Evolutionary conservation across 2,797 vertebrate genomes (phyloP).

Genomic region (Gymnoscopelus braueri): DNA sequence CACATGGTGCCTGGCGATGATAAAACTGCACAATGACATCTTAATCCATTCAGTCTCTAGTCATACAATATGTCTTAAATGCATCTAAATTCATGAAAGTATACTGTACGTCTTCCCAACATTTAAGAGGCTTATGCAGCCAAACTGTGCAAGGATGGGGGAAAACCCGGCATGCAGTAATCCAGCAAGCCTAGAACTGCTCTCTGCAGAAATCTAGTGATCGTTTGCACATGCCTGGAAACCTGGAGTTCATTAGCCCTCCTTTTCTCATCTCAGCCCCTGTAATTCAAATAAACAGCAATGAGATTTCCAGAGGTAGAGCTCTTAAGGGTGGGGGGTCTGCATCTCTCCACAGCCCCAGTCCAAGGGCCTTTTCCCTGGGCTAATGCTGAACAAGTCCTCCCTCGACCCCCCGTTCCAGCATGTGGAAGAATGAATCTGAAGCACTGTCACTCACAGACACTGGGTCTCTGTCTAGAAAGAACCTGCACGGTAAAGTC

Average conservation of each 20-base stretch:
- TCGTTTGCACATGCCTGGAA: conserved; percentile 83
- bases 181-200: conserved; percentile 70
- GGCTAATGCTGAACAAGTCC: conserved; percentile 50
- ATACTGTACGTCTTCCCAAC: conserved; percentile 50
- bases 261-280: conserved; percentile 81
- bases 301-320: conserved; percentile 85
- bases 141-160: conserved; percentile 57
- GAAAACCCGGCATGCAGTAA: conserved; percentile 59
- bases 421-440: conserved; percentile 71
- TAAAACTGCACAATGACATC: conserved; percentile 13
- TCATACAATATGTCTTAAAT: conserved; percentile 35
- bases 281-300: conserved; percentile 88
- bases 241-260: conserved; percentile 85
- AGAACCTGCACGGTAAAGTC: conserved; percentile 27
- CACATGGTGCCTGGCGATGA: neutral
- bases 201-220: conserved; percentile 79
- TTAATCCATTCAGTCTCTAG: conserved; percentile 26
- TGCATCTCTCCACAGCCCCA: conserved; percentile 62
- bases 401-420: conserved; percentile 36
- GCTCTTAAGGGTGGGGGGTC: conserved; percentile 80
- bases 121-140: conserved; percentile 62
- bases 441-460: conserved; percentile 74
- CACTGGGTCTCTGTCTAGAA: conserved; percentile 46
- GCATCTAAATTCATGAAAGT: conserved; percentile 51
- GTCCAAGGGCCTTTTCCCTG: conserved; percentile 55